A percentile compares a stretch with the other conserved stretches of the same genome.
These are phyloP conservation scores for Lamellibrachia columna DNA, from an alignment of 2,888 invertebrate species.

Conservation along the genomic window DNA sequence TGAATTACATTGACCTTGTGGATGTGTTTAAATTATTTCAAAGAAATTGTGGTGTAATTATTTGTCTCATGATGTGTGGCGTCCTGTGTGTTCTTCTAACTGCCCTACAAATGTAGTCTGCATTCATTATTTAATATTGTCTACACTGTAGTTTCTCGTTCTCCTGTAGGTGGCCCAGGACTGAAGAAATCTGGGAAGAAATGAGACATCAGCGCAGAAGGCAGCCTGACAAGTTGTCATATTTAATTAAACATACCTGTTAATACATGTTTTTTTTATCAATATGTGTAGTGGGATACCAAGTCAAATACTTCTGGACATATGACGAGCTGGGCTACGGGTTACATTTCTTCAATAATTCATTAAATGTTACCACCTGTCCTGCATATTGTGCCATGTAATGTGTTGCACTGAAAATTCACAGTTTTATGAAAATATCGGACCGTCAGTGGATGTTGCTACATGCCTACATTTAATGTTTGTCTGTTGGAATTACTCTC, in stretches of 20 bases:
- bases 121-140: too few species aligned
- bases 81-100: too few species aligned
- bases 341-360: not conserved
- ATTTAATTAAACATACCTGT: not conserved
- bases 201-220: not conserved
- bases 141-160: not conserved
- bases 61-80: too few species aligned
- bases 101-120: too few species aligned
- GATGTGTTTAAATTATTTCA: too few species aligned
- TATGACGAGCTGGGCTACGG: not conserved
- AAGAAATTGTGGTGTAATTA: too few species aligned
- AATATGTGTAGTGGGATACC: not conserved
- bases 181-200: slow-evolving; percentile 12
- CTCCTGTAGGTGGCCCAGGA: not conserved
- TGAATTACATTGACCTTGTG: too few species aligned
- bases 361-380: not conserved
- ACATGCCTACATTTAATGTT: not conserved
- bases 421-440: not conserved
- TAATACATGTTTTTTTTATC: not conserved
- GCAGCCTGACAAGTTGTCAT: not conserved
- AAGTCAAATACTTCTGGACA: not conserved
- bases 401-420: not conserved
- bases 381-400: not conserved
- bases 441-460: not conserved
- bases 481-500: not conserved